A percentile compares a stretch with the other conserved stretches of the same genome.
phyloP scores from a whole-genome alignment of 2,888 invertebrate species.

The Yponomeuta evonymella region DNA sequence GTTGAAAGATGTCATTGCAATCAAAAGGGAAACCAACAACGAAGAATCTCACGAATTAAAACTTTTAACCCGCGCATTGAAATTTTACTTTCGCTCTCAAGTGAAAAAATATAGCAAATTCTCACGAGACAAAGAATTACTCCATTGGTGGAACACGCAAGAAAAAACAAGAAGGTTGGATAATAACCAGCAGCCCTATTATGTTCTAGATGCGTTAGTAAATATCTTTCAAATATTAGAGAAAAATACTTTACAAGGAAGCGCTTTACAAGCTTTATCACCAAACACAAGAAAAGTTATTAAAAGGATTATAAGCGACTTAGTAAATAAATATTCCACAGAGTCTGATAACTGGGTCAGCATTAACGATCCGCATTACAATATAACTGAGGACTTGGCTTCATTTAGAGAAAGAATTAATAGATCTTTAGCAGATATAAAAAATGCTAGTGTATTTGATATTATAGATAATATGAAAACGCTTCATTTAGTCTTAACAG shows the following conservation, averaged over 20 bases:
- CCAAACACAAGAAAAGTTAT: slow-evolving; percentile 34
- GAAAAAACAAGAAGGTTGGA: slow-evolving; percentile 6
- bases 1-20: slow-evolving; percentile 36
- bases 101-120: neutral
- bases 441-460: slow-evolving; percentile 29
- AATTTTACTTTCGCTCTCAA: slow-evolving; percentile 5
- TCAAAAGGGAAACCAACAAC: slow-evolving; percentile 30
- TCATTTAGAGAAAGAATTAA: slow-evolving; percentile 42
- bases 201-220: neutral
- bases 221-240: slow-evolving; percentile 40
- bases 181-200: neutral
- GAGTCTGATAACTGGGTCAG: slow-evolving; percentile 15
- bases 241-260: slow-evolving; percentile 29
- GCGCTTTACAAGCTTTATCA: slow-evolving; percentile 37
- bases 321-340: neutral
- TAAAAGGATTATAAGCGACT: slow-evolving; percentile 35
- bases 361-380: slow-evolving; percentile 33
- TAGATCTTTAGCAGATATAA: slow-evolving; percentile 29
- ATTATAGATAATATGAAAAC: slow-evolving; percentile 42
- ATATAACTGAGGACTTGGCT: slow-evolving; percentile 37
- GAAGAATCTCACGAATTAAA: slow-evolving; percentile 7
- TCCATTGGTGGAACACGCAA: neutral
- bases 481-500: slow-evolving; percentile 38
- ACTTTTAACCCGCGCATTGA: neutral
- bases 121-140: neutral